phyloP scores from a whole-genome alignment of 2,888 invertebrate genomes.

The Dasysyrphus tricinctus region DNA sequence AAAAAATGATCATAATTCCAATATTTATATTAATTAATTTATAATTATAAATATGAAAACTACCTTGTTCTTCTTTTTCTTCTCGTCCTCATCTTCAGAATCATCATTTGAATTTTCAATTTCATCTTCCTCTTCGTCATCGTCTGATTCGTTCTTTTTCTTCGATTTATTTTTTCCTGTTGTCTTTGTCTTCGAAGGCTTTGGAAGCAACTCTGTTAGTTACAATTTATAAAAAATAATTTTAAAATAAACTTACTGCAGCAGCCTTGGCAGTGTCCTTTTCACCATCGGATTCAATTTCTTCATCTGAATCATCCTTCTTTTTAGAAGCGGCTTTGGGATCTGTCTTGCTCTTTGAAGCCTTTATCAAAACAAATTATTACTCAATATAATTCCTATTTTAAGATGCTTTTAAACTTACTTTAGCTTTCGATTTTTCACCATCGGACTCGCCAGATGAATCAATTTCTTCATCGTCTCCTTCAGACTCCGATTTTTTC shows the following conservation, averaged over 20 bases:
- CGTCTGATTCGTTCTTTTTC: conserved; percentile 53
- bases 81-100: background rate
- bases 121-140: conserved; percentile 39
- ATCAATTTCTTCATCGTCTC: conserved; percentile 1
- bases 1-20: background rate
- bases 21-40: background rate
- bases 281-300: conserved; percentile 25
- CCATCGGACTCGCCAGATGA: conserved; percentile 49
- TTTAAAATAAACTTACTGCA: background rate
- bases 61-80: background rate
- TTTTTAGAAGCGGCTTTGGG: conserved; percentile 54
- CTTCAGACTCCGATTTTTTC: conserved; percentile 33
- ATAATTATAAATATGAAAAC: background rate
- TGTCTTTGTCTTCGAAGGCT: background rate
- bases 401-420: background rate
- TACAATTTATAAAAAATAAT: background rate
- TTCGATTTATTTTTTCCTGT: background rate
- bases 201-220: background rate
- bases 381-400: background rate
- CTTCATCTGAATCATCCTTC: conserved; percentile 49
- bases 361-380: background rate
- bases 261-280: background rate
- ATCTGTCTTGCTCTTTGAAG: conserved; percentile 23
- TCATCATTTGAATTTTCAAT: background rate
- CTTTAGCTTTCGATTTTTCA: conserved; percentile 42